Percentiles rank a stretch among this genome's conserved stretches.
Conservation (phyloP, 2,113 vertebrate genomes). For the Ascaphus truei region DNA sequence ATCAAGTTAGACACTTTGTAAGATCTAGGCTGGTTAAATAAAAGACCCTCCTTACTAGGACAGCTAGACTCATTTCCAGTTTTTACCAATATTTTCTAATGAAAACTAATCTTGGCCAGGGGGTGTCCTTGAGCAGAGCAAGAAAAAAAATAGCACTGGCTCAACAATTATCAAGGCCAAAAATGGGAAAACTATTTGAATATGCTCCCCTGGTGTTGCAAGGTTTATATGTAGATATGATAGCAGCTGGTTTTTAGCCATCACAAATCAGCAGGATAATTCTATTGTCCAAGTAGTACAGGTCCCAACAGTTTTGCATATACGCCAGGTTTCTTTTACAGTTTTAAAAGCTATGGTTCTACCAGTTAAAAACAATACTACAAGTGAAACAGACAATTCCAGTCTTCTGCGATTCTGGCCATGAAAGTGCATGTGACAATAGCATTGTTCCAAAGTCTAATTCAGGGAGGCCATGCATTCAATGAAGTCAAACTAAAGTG, state of each 20-base stretch:
- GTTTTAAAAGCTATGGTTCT: too few relatives aligned
- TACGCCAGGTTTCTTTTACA: too few relatives aligned
- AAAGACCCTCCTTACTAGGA: not conserved
- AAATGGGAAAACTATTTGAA: constrained; percentile 76
- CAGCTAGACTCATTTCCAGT: constrained; percentile 15
- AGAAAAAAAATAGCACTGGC: constrained; percentile 58
- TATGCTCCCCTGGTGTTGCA: constrained; percentile 48
- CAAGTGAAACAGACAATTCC: too few relatives aligned
- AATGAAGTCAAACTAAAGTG: too few relatives aligned
- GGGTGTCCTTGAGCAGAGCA: constrained; percentile 51
- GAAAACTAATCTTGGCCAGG: constrained; percentile 51
- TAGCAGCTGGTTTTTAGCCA: constrained; percentile 55
- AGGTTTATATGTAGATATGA: constrained; percentile 59
- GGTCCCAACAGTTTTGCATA: not conserved
- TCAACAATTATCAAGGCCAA: constrained; percentile 59
- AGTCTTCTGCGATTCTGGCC: too few relatives aligned
- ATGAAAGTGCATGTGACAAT: too few relatives aligned
- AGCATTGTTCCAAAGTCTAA: too few relatives aligned
- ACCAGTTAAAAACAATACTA: too few relatives aligned
- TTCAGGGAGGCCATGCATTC: too few relatives aligned
- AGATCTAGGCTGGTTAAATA: too few relatives aligned
- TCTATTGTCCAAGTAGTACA: not conserved
- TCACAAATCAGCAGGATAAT: constrained; percentile 38
- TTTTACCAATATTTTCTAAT: constrained; percentile 33
- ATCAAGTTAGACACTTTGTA: not conserved